Conservation (phyloP, 1,140 invertebrate genomes). For the Chionoecetes opilio region DNA sequence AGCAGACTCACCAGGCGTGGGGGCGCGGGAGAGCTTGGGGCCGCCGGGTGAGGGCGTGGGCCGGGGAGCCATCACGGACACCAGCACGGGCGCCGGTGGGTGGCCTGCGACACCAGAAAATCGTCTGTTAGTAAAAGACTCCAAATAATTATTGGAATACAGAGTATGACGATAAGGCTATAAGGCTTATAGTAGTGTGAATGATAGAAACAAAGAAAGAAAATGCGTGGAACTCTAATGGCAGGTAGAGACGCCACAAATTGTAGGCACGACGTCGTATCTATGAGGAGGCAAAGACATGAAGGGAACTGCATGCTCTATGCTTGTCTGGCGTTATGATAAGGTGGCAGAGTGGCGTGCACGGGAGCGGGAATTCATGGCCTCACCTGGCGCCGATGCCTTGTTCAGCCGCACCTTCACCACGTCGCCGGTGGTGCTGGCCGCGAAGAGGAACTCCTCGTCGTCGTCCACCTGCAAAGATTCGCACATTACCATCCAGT, state of each 20-base stretch:
- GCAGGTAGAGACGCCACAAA: too few species aligned
- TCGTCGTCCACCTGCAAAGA: conserved; percentile 56
- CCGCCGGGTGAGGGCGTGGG: conserved; percentile 40
- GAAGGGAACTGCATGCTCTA: too few species aligned
- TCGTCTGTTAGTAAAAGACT: neutral
- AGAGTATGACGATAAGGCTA: too few species aligned
- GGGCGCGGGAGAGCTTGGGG: conserved; percentile 53
- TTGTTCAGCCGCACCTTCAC: conserved; percentile 69
- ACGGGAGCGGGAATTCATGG: too few species aligned
- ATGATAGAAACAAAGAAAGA: too few species aligned
- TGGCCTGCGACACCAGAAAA: neutral
- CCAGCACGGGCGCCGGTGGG: conserved; percentile 32
- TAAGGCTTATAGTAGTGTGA: too few species aligned
- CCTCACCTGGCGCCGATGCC: conserved; percentile 15
- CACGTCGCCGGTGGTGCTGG: conserved; percentile 63
- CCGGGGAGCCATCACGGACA: conserved; percentile 70
- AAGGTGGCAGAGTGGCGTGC: too few species aligned
- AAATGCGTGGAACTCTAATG: too few species aligned
- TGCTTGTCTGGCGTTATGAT: too few species aligned
- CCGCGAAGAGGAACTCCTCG: conserved; percentile 63
- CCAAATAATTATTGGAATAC: neutral
- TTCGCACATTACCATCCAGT: neutral
- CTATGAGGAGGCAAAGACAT: too few species aligned
- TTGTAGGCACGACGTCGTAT: too few species aligned
- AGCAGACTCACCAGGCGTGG: conserved; percentile 63